phyloP scores from a whole-genome alignment of 2,113 vertebrate genomes.

The Notarius lentiginosus region DNA sequence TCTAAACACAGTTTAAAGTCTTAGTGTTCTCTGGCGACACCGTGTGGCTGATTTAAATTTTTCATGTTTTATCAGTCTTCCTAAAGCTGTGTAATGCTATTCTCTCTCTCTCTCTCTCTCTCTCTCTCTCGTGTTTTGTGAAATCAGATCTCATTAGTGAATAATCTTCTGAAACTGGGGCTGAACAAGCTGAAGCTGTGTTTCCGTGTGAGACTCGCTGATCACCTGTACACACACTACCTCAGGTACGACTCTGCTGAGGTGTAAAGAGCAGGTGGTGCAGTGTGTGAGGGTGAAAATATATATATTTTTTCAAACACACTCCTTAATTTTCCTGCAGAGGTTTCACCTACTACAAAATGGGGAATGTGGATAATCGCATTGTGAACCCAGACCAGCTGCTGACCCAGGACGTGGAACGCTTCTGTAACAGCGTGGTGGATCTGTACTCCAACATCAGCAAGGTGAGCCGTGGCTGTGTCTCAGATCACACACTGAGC shows the following conservation, averaged over 20 bases:
- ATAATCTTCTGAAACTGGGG: constrained; percentile 94
- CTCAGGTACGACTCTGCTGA: constrained; percentile 79
- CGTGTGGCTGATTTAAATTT: background rate
- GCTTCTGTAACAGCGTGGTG: constrained; percentile 96
- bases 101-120: background rate
- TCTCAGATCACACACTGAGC: background rate
- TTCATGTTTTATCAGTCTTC: too few relatives aligned
- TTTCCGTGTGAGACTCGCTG: constrained; percentile 88
- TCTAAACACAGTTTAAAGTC: background rate
- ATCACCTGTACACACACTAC: constrained; percentile 91
- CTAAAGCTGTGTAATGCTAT: background rate
- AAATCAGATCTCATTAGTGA: constrained; percentile 77
- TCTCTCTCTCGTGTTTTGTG: background rate
- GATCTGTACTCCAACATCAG: constrained; percentile 97
- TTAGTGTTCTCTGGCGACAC: background rate
- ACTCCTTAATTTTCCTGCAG: constrained; percentile 59
- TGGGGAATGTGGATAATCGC: constrained; percentile 96
- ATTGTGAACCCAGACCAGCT: constrained; percentile 95
- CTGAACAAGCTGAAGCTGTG: constrained; percentile 91
- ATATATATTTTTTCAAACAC: background rate
- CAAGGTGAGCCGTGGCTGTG: constrained; percentile 76
- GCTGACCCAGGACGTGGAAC: constrained; percentile 97
- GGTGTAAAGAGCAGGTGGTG: background rate
- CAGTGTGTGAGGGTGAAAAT: background rate
- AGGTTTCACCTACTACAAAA: constrained; percentile 94